Percentiles rank a stretch among this genome's conserved stretches.
Evolutionary conservation across 2,113 vertebrate genomes (phyloP).

Genomic region (Elaphurus davidianus): DNA sequence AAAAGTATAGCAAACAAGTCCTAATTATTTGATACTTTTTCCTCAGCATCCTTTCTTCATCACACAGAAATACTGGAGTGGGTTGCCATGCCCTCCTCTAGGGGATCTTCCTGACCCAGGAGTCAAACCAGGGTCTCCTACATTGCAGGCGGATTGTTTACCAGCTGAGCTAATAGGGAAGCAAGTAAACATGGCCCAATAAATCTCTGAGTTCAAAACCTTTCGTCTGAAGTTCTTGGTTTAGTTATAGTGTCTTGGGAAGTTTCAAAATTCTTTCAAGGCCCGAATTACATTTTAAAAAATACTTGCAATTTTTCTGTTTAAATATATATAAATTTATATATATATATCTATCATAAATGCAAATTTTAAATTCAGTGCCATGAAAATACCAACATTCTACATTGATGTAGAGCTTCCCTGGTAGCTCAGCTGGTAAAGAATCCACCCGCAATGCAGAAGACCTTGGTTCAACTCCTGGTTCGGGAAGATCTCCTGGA

Average conservation of each 20-base stretch:
- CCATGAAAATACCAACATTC: neutral
- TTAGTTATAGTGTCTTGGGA: neutral
- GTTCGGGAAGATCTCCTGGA: accelerated
- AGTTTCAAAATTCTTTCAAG: neutral
- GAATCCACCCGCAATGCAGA: neutral
- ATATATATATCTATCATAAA: neutral
- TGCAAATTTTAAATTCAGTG: neutral
- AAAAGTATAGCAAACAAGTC: neutral
- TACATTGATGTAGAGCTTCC: neutral
- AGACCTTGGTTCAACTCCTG: neutral
- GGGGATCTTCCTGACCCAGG: neutral
- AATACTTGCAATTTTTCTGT: neutral
- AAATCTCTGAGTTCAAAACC: neutral
- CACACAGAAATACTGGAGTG: neutral
- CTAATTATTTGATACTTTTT: neutral
- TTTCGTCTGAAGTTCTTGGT: neutral
- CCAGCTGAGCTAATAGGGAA: neutral
- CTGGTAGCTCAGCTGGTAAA: neutral
- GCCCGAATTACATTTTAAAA: neutral
- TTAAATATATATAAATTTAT: neutral
- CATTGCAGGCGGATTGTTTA: neutral
- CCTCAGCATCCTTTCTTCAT: neutral
- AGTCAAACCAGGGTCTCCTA: neutral
- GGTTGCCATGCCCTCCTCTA: neutral
- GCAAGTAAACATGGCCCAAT: neutral